Percentiles rank a stretch among this genome's conserved stretches.
These are phyloP conservation scores for Metalampra italica DNA, from an alignment of 2,888 invertebrate genomes.

Conservation along the genomic window DNA sequence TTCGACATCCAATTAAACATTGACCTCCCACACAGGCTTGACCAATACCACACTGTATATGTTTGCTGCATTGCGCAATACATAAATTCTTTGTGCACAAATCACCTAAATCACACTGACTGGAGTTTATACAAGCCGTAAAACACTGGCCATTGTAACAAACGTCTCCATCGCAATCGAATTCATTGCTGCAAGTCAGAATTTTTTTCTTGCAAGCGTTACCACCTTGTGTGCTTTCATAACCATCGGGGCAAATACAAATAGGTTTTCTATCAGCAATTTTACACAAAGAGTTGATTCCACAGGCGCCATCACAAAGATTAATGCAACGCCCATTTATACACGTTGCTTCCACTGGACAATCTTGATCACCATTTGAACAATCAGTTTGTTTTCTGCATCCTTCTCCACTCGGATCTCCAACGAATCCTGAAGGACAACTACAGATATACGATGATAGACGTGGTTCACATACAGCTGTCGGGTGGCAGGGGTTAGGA, in stretches of 20 bases:
- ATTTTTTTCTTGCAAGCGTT: constrained; percentile 85
- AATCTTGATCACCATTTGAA: constrained; percentile 84
- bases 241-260: constrained; percentile 89
- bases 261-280: constrained; percentile 86
- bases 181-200: constrained; percentile 82
- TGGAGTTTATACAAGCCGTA: constrained; percentile 85
- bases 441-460: constrained; percentile 85
- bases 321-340: constrained; percentile 85
- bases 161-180: constrained; percentile 87
- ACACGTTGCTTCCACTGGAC: constrained; percentile 86
- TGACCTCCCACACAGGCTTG: constrained; percentile 90
- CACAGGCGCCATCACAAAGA: constrained; percentile 90
- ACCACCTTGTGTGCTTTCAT: constrained; percentile 79
- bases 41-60: constrained; percentile 87
- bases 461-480: constrained; percentile 87
- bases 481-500: constrained; percentile 88
- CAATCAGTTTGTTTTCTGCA: constrained; percentile 89
- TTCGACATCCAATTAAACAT: constrained; percentile 90
- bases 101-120: constrained; percentile 89
- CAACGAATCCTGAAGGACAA: constrained; percentile 86
- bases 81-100: constrained; percentile 88
- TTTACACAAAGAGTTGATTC: constrained; percentile 88
- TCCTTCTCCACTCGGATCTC: constrained; percentile 86
- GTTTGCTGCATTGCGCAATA: constrained; percentile 86
- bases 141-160: constrained; percentile 92